A percentile compares a stretch with the other conserved stretches of the same genome.
These are phyloP conservation scores for Tetranychus piercei DNA, from an alignment of 2,888 invertebrate genomes.

Conservation along the genomic window DNA sequence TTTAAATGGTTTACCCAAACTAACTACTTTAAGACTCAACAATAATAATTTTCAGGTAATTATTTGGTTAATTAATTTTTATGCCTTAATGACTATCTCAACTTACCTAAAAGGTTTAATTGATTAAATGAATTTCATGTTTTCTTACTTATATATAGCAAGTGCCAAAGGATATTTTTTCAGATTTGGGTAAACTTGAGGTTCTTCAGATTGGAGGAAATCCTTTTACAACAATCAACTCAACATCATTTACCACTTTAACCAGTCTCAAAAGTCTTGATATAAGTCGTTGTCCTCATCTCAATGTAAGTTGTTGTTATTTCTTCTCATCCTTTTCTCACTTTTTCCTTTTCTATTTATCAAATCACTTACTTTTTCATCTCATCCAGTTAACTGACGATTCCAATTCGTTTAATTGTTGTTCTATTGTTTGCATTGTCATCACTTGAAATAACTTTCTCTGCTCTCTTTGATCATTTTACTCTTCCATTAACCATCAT, in stretches of 20 bases:
- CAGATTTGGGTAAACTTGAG: neutral
- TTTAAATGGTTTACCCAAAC: neutral
- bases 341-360: constrained; percentile 2
- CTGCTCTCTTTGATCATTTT: neutral
- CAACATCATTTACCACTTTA: constrained; percentile 9
- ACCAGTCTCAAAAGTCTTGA: constrained; percentile 10
- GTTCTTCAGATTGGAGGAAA: constrained; percentile 10
- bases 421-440: constrained; percentile 2
- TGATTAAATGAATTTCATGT: neutral
- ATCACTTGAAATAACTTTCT: constrained; percentile 6
- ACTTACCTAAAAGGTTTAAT: neutral
- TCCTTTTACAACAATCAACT: constrained; percentile 10
- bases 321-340: neutral
- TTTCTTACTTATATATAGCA: neutral
- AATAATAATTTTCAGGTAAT: constrained; percentile 5
- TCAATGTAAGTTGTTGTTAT: constrained; percentile 9
- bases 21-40: neutral
- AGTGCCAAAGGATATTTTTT: constrained; percentile 6
- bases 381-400: neutral
- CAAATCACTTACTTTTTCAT: neutral
- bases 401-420: neutral
- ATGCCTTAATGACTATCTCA: too few relatives aligned
- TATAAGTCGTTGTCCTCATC: constrained; percentile 12
- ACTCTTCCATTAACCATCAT: neutral
- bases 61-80: neutral